These are phyloP conservation scores for Poeciliopsis gracilis DNA, from an alignment of 2,797 vertebrate genomes.

Conservation along the genomic window DNA sequence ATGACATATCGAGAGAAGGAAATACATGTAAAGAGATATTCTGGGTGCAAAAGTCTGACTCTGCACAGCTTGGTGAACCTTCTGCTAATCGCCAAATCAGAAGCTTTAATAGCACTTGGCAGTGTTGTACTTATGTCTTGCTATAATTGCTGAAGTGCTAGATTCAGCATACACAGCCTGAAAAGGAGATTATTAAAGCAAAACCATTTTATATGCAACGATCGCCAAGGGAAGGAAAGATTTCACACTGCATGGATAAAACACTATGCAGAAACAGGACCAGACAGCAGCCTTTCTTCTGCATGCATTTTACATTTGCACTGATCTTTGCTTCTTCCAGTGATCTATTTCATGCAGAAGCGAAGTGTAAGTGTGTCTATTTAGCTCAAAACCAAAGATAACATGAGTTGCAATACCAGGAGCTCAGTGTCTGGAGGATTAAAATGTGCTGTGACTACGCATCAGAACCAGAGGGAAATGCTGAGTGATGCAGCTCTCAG, in stretches of 20 bases:
- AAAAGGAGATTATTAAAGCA: constrained; percentile 35
- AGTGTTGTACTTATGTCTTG: constrained; percentile 23
- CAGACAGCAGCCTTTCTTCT: constrained; percentile 20
- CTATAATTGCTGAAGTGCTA: constrained; percentile 17
- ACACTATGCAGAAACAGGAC: constrained; percentile 3
- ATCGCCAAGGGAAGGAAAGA: constrained; percentile 26
- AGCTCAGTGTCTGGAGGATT: constrained; percentile 62
- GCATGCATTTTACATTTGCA: constrained; percentile 15
- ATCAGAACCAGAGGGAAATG: constrained; percentile 48
- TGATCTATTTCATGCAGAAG: constrained; percentile 13
- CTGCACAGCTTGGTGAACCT: constrained; percentile 6
- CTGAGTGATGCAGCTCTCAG: constrained; percentile 56
- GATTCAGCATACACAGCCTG: constrained; percentile 22
- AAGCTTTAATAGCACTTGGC: constrained; percentile 42
- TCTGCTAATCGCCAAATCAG: constrained; percentile 13
- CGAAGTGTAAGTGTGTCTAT: constrained; percentile 1
- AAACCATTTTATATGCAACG: constrained; percentile 15
- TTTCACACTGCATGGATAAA: constrained; percentile 14
- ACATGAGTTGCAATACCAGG: constrained; percentile 40
- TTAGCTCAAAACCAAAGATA: constrained; percentile 2
- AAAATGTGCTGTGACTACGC: constrained; percentile 51
- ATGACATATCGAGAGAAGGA: constrained; percentile 2
- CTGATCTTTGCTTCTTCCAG: constrained; percentile 20
- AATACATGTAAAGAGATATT: not conserved
- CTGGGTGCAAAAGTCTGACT: not conserved